A percentile compares a stretch with the other conserved stretches of the same genome.
Conservation (phyloP, 1,140 invertebrate species). For the Adelges cooleyi region DNA sequence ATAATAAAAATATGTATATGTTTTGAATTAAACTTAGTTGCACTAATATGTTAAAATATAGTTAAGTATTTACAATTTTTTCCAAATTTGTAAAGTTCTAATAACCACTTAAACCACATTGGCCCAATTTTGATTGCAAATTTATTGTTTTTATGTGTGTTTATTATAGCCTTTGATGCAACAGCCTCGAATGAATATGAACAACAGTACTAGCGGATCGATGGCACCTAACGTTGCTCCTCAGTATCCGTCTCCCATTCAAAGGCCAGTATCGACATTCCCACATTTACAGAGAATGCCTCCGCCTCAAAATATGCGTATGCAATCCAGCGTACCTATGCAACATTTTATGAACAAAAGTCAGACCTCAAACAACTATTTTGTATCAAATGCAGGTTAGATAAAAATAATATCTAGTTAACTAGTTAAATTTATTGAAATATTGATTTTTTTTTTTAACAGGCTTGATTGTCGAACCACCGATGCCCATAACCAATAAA, state of each 20-base stretch:
- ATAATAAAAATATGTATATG: not conserved
- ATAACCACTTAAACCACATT: too few relatives aligned
- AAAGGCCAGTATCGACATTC: slow-evolving; percentile 13
- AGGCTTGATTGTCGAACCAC: slow-evolving; percentile 23
- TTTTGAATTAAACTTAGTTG: too few relatives aligned
- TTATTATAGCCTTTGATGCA: slow-evolving; percentile 5
- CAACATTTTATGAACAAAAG: slow-evolving; percentile 27
- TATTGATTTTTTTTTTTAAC: not conserved
- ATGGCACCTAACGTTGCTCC: slow-evolving; percentile 14
- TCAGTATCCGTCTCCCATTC: slow-evolving; percentile 19
- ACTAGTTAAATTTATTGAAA: too few relatives aligned
- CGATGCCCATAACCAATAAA: slow-evolving; percentile 5
- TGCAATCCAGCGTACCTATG: slow-evolving; percentile 16
- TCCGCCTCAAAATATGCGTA: slow-evolving; percentile 18
- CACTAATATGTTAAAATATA: too few relatives aligned
- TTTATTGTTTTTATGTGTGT: too few relatives aligned
- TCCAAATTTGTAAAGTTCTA: too few relatives aligned
- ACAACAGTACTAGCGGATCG: slow-evolving; percentile 1
- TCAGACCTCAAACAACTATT: slow-evolving; percentile 11
- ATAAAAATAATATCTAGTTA: too few relatives aligned
- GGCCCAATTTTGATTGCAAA: too few relatives aligned
- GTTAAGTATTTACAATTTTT: too few relatives aligned
- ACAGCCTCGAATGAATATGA: slow-evolving; percentile 16
- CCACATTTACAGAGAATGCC: slow-evolving; percentile 19
- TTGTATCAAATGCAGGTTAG: slow-evolving; percentile 4